A percentile compares a stretch with the other conserved stretches of the same genome.
Evolutionary conservation across 2,888 invertebrate species (phyloP).

Genomic region (Chrysotoxum bicinctum): DNA sequence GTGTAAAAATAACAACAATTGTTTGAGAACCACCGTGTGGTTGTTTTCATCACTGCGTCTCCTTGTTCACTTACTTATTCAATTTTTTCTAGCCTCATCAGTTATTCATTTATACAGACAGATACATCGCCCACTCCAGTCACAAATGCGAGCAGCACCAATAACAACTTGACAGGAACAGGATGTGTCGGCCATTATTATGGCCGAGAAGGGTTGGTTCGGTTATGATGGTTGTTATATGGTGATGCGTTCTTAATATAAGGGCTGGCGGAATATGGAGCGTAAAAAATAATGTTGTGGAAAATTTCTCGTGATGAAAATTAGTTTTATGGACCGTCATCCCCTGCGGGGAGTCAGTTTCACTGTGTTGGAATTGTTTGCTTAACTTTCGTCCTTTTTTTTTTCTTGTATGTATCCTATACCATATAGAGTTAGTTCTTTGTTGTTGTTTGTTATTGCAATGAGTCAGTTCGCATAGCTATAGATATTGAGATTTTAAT

Average conservation of each 20-base stretch:
- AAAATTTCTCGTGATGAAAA: constrained; percentile 69
- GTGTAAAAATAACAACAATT: background rate
- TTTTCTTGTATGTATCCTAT: background rate
- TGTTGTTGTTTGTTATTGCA: constrained; percentile 6
- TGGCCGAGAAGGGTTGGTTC: constrained; percentile 13
- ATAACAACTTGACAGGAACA: constrained; percentile 37
- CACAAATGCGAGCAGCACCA: background rate
- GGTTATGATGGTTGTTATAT: constrained; percentile 19
- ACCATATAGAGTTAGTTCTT: background rate
- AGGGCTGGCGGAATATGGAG: constrained; percentile 48
- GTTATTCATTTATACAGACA: constrained; percentile 69
- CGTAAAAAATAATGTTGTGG: constrained; percentile 69
- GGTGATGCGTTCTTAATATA: constrained; percentile 44
- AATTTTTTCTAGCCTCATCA: constrained; percentile 69
- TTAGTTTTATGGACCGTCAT: constrained; percentile 58
- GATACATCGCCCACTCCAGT: constrained; percentile 38
- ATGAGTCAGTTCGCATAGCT: background rate
- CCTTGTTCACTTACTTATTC: constrained; percentile 59
- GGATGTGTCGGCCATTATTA: constrained; percentile 34
- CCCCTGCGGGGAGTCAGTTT: background rate
- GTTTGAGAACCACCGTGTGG: constrained; percentile 26
- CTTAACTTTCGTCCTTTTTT: background rate
- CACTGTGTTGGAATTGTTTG: constrained; percentile 27
- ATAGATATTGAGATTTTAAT: background rate
- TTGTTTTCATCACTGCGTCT: constrained; percentile 55